These are phyloP conservation scores for Psylliodes chrysocephalus DNA, from an alignment of 2,888 invertebrate species.

Conservation along the genomic window DNA sequence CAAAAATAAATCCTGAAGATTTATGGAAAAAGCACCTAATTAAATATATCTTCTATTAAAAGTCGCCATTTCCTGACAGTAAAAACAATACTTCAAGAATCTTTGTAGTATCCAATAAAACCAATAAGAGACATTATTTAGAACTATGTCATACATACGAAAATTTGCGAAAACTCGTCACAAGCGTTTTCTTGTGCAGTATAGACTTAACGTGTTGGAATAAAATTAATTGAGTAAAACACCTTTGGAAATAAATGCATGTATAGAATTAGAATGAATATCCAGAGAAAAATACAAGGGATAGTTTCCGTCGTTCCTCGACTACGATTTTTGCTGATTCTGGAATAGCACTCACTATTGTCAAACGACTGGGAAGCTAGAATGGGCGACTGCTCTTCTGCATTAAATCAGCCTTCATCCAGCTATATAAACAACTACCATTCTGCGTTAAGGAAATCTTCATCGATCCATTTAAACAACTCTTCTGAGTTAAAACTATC, in stretches of 20 bases:
- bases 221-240: no score
- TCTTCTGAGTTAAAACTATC: constrained; percentile 17
- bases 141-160: no score
- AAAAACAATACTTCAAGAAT: not conserved
- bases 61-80: constrained; percentile 1
- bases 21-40: no score
- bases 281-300: constrained; percentile 22
- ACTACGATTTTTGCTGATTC: constrained; percentile 21
- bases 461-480: constrained; percentile 1
- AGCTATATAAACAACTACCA: constrained; percentile 6
- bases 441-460: constrained; percentile 23
- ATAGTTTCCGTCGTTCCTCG: constrained; percentile 23
- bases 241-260: constrained; percentile 1
- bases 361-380: constrained; percentile 8
- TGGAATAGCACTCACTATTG: constrained; percentile 15
- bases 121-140: no score
- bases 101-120: no score
- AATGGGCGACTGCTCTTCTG: constrained; percentile 15
- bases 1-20: no score
- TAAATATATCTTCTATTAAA: no score
- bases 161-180: no score
- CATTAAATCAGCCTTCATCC: constrained; percentile 26
- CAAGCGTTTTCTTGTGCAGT: no score
- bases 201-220: no score
- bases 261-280: no score